Conservation (phyloP, 2,113 vertebrate species). For the Raja brachyura region DNA sequence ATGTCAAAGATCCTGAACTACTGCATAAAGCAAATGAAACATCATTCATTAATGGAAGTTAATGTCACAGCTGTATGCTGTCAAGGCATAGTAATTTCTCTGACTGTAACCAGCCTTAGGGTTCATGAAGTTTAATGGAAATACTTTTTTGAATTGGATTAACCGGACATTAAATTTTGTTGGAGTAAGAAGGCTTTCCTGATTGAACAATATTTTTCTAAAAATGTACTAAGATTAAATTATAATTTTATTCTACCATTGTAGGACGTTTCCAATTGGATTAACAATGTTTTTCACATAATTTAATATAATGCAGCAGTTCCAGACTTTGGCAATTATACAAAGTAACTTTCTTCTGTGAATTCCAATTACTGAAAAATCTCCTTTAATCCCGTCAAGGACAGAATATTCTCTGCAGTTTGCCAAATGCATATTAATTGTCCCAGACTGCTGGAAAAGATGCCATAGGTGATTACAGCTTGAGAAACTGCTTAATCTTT, state of each 20-base stretch:
- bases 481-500: neutral
- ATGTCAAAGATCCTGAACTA: neutral
- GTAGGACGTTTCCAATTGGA: neutral
- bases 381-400: neutral
- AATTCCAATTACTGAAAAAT: neutral
- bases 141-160: too few species aligned
- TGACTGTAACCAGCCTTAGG: neutral
- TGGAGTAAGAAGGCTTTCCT: neutral
- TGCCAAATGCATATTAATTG: neutral
- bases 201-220: neutral
- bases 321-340: neutral
- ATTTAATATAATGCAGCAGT: neutral
- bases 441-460: neutral
- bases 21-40: neutral
- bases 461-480: neutral
- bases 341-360: neutral
- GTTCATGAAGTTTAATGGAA: neutral
- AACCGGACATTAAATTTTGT: neutral
- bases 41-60: neutral
- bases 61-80: neutral
- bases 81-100: neutral
- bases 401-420: neutral
- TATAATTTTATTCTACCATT: neutral
- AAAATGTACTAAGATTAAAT: neutral
- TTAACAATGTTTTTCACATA: neutral